Percentiles rank a stretch among this genome's conserved stretches.
Evolutionary conservation across 2,888 invertebrate genomes (phyloP).

Genomic region (Diarsia dahlii): DNA sequence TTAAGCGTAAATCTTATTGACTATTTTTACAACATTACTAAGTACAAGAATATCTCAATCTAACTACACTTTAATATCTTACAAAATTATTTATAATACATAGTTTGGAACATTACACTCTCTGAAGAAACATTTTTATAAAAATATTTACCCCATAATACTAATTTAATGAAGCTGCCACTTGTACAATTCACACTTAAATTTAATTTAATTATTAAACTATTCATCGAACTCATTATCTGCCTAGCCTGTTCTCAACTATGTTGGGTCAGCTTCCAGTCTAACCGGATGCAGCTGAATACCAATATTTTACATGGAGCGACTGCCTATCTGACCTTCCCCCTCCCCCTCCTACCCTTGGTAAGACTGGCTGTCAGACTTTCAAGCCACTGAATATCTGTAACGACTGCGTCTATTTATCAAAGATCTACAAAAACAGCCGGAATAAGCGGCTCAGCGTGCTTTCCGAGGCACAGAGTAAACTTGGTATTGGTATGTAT

Average conservation of each 20-base stretch:
- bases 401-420: too few relatives aligned
- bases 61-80: slow-evolving; percentile 31
- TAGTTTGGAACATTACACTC: slow-evolving; percentile 36
- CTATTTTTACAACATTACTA: not conserved
- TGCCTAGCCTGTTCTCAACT: not conserved
- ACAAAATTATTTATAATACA: slow-evolving; percentile 43
- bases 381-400: not conserved
- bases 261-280: not conserved
- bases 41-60: not conserved
- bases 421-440: not conserved
- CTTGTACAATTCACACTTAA: slow-evolving; percentile 17
- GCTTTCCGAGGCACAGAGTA: not conserved
- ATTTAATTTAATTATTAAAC: too few relatives aligned
- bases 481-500: not conserved
- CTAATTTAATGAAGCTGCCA: slow-evolving; percentile 23
- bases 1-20: not conserved
- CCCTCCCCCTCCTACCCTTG: not conserved
- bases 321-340: not conserved
- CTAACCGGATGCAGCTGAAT: not conserved
- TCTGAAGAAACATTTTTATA: slow-evolving; percentile 42
- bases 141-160: slow-evolving; percentile 30
- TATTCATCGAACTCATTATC: not conserved
- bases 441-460: not conserved
- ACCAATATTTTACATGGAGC: not conserved
- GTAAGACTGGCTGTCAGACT: not conserved